These are phyloP conservation scores for Tor tambroides DNA, from an alignment of 2,113 vertebrate species.

Conservation along the genomic window DNA sequence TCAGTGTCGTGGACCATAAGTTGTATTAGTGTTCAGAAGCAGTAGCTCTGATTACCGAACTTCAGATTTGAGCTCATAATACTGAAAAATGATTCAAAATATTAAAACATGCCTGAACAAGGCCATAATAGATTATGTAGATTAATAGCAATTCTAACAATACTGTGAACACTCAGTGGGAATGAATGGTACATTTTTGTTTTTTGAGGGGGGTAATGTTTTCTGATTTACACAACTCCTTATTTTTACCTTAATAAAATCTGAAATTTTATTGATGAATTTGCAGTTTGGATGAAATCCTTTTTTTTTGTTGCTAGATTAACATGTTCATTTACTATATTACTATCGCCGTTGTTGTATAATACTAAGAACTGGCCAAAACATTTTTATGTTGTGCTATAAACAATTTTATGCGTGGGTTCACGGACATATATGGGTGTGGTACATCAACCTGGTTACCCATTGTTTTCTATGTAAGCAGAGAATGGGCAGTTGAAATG, in stretches of 20 bases:
- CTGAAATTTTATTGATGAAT: constrained; percentile 69
- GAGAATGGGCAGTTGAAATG: neutral
- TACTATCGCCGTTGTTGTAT: neutral
- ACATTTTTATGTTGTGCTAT: neutral
- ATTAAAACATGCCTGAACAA: constrained; percentile 27
- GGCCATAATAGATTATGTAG: constrained; percentile 59
- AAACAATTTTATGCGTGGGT: neutral
- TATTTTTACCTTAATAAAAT: constrained; percentile 79
- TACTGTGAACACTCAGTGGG: constrained; percentile 77
- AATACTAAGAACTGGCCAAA: neutral
- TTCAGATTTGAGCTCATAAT: constrained; percentile 63
- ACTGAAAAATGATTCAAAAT: constrained; percentile 44
- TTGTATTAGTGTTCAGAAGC: constrained; percentile 74
- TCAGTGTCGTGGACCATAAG: constrained; percentile 77
- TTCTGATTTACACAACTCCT: constrained; percentile 64
- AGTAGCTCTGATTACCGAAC: constrained; percentile 81
- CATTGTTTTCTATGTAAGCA: constrained; percentile 11
- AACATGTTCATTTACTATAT: neutral
- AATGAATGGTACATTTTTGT: constrained; percentile 71
- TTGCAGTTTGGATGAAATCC: constrained; percentile 42
- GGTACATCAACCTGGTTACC: neutral
- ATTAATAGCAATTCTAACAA: constrained; percentile 69
- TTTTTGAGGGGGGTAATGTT: constrained; percentile 58
- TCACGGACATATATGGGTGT: neutral
- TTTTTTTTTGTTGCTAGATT: neutral